phyloP scores from a whole-genome alignment of 2,888 invertebrate species.

The Sesia bembeciformis region DNA sequence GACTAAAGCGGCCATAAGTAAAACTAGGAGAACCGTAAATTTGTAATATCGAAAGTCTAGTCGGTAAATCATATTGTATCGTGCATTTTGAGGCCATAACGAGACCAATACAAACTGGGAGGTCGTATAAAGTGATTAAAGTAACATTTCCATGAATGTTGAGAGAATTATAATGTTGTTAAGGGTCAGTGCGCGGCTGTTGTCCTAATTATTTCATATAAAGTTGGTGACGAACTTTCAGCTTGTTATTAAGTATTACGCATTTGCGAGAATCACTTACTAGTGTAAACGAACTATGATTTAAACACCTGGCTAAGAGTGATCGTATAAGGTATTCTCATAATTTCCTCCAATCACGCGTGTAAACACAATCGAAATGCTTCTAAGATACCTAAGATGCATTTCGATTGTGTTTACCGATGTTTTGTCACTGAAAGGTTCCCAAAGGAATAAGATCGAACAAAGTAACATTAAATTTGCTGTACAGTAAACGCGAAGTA shows the following conservation, averaged over 20 bases:
- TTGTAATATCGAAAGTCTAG: conserved; percentile 1
- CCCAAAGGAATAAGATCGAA: conserved; percentile 10
- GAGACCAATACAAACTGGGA: conserved; percentile 46
- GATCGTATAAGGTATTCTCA: no score
- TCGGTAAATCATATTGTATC: conserved; percentile 47
- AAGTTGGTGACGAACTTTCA: conserved; percentile 4
- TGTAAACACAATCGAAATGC: no score
- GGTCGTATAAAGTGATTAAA: conserved; percentile 66
- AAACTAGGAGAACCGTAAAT: background rate
- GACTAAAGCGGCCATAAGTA: background rate
- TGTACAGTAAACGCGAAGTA: conserved; percentile 44
- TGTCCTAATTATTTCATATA: conserved; percentile 15
- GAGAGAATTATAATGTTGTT: conserved; percentile 59
- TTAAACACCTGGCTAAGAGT: no score
- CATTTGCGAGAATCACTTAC: no score
- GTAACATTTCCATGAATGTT: conserved; percentile 56
- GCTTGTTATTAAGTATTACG: background rate
- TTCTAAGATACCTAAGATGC: no score
- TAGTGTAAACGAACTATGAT: no score
- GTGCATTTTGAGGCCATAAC: conserved; percentile 41
- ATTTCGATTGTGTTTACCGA: no score
- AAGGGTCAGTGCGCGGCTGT: conserved; percentile 34
- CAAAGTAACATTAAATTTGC: conserved; percentile 55
- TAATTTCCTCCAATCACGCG: no score
- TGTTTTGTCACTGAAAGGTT: no score